A percentile compares a stretch with the other conserved stretches of the same genome.
Conservation (phyloP, 1,140 invertebrate species). For the Tribolium castaneum region DNA sequence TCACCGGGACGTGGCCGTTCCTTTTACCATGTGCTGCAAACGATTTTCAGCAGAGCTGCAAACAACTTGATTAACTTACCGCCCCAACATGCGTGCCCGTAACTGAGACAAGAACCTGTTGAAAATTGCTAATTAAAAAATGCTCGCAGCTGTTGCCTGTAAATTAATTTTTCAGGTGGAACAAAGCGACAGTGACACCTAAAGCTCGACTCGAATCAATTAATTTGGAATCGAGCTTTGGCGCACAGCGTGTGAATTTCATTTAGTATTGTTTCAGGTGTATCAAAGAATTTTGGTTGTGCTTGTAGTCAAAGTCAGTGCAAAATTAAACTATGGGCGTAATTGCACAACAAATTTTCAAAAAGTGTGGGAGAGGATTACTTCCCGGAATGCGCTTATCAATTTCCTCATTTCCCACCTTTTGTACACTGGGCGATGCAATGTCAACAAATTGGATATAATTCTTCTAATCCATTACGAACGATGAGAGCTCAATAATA, state of each 20-base stretch:
- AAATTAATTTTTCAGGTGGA: not conserved
- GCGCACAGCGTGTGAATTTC: conserved; percentile 15
- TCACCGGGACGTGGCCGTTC: conserved; percentile 58
- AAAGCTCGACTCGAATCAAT: conserved; percentile 6
- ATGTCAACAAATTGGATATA: conserved; percentile 23
- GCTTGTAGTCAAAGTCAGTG: not conserved
- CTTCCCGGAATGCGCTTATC: not conserved
- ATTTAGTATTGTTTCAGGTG: conserved; percentile 15
- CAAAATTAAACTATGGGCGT: not conserved
- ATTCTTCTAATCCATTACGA: conserved; percentile 10
- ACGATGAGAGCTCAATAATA: not conserved
- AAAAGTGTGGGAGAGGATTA: not conserved
- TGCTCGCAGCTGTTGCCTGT: not conserved
- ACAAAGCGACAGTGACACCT: not conserved
- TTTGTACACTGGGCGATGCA: not conserved
- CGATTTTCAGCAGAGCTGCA: not conserved
- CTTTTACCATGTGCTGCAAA: conserved; percentile 71
- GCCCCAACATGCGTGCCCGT: conserved; percentile 72
- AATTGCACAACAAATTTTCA: not conserved
- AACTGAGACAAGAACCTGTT: conserved; percentile 69
- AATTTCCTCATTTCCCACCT: conserved; percentile 8
- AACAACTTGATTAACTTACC: conserved; percentile 63
- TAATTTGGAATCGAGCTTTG: not conserved
- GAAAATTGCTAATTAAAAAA: conserved; percentile 58
- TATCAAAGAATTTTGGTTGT: not conserved